Base-by-base conservation (phyloP, 2,888 invertebrate species). In the Xestia xanthographa region DNA sequence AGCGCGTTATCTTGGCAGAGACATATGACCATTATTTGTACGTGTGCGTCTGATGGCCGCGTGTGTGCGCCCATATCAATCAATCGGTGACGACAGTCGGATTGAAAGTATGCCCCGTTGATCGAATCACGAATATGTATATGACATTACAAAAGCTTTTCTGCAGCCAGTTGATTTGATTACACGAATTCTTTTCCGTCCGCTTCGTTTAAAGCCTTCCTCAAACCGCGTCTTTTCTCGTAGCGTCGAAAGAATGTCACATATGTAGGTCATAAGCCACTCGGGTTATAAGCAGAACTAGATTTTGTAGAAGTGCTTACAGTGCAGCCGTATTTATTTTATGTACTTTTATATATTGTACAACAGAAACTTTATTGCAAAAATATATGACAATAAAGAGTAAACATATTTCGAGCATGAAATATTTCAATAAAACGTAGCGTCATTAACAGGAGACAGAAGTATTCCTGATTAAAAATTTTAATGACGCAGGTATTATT, bases 1-100 rank as follows among this genome's bases (percentile, higher is more conserved):
- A 93, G 90, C 91, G 91, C 91, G 94, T 94, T 95, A 95, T 95
- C 95, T 94, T 94, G 95, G 94, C 95, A 95, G 94, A 94, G 95
- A 95, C 91, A 91, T 95, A 95, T 95, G 94, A 92, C 93, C 92
- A 91, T 93, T 93, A 94, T 94, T 94, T 94, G 94, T 95, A 92
- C 90, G 90, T 92, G 93, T 93, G 93, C 92, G 91, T 88, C 90
- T 91, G 88, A 85, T 87, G 88, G 86, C 85, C 90, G 88, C 88
- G 86, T 80, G 79, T 90, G 90, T 86, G 85, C 86, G 90, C 88
- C 87, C 87, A 80, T 89, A 94, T 94, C 94, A 92, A 95, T 95
- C 95, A 94, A 94, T 93, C 91, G 90, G 83, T 85, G 92, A 86
- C 90, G 93, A 93, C 94, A 92, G 88, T 89, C 80, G 87, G 90